Evolutionary conservation across 1,140 invertebrate genomes (phyloP), one percentile per base, ranked within the genome.

Genomic region (Anastrepha obliqua): DNA sequence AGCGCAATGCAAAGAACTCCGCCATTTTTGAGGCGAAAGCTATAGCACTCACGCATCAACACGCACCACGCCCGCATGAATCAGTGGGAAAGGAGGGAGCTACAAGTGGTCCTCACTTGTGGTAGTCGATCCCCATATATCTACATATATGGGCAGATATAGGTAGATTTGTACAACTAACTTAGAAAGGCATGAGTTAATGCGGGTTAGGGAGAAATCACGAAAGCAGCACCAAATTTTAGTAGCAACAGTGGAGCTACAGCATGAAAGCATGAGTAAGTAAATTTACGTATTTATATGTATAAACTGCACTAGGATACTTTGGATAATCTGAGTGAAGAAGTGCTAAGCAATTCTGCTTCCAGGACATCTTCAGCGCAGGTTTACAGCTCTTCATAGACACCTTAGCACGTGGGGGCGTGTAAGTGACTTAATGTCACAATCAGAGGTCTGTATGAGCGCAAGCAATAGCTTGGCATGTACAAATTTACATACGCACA

Each of bases 401-500:
- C 74, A 81, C 74, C 74, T 55, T 29, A 20, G 74, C 47, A 55
- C n/a, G n/a, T 81, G 74, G 44, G 20, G 44, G 74, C 47, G 47
- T 51, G 44, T 20, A n/a, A 55, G 74, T 81, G 74, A 55, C 74
- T 81, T 81, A 81, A 81, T 81, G 74, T 39, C n/a, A 81, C 74
- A 81, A 81, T 81, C 74, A 81, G 55, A 81, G 74, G n/a, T 81
- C 60, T 55, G 47, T n/a, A n/a, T 81, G 9, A 51, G 47, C 44
- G 13, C 47, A 81, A 55, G 17, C 74, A 51, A 55, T 20, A 42
- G 3, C 47, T n/a, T n/a, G 13, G 47, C 44, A 74, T 51, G 70
- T 29, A 58, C n/a, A 81, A 7, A 55, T 81, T 51, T 55, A 58
- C 47, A 81, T 81, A 81, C n/a, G 1, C 42, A 4, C 1, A 7